These are phyloP conservation scores for Odontamblyopus rebecca DNA, from an alignment of 2,797 vertebrate genomes.

Conservation along the genomic window DNA sequence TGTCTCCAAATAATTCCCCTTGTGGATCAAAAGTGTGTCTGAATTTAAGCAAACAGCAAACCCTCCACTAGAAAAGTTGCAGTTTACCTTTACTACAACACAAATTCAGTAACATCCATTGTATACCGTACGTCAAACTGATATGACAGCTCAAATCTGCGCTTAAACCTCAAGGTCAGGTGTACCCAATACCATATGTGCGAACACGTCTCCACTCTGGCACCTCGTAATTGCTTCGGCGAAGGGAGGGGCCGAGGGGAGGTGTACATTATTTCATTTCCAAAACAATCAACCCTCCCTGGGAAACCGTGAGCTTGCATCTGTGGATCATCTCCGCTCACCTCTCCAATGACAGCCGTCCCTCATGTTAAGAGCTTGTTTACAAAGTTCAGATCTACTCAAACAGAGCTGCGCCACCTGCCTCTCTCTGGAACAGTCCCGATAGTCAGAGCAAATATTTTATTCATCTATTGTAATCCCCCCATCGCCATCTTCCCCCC, in stretches of 20 bases:
- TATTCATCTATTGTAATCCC: conserved; percentile 45
- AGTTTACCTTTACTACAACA: too few species aligned
- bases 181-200: neutral
- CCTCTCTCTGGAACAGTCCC: conserved; percentile 28
- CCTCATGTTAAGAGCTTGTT: conserved; percentile 43
- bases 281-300: conserved; percentile 60
- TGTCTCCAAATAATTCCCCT: too few species aligned
- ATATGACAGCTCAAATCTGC: neutral
- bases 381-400: conserved; percentile 37
- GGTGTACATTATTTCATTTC: conserved; percentile 48
- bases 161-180: neutral
- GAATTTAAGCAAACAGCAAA: too few species aligned
- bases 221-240: neutral
- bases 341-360: conserved; percentile 50
- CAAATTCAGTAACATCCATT: too few species aligned
- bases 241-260: conserved; percentile 18
- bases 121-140: neutral
- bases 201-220: neutral
- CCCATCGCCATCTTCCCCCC: neutral
- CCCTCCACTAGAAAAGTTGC: too few species aligned
- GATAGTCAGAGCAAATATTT: conserved; percentile 27
- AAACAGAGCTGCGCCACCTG: conserved; percentile 10
- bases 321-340: conserved; percentile 50
- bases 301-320: conserved; percentile 52
- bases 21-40: too few species aligned